Conservation (phyloP, 2,113 vertebrate species). For the Prolemur simus region DNA sequence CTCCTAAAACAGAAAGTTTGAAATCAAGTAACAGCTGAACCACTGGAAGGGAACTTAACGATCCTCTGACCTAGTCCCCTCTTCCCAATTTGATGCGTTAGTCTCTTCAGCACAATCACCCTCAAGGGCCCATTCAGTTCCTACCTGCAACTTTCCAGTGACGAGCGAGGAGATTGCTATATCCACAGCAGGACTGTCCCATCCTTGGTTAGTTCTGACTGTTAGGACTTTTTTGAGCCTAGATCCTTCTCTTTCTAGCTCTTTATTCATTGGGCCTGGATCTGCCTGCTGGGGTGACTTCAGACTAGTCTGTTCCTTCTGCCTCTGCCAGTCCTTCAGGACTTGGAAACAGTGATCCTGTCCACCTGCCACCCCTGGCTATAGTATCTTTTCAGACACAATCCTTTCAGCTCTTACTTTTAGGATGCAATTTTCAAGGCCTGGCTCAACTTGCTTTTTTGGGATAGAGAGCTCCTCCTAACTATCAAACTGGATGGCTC, state of each 20-base stretch:
- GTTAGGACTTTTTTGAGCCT: neutral
- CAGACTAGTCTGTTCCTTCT: neutral
- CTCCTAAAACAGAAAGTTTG: neutral
- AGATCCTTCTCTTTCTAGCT: neutral
- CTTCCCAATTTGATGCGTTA: neutral
- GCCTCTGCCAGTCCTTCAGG: neutral
- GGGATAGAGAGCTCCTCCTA: neutral
- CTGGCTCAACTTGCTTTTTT: neutral
- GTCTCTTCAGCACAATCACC: neutral
- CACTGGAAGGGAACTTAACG: neutral
- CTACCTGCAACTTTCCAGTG: neutral
- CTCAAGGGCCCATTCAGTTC: neutral
- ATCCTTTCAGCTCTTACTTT: neutral
- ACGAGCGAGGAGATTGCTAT: neutral
- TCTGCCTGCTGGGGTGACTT: neutral
- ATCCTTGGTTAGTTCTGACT: neutral
- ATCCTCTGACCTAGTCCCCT: neutral
- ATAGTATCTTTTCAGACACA: neutral
- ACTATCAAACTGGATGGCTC: neutral
- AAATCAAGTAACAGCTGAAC: neutral
- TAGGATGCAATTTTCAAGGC: neutral
- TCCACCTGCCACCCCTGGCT: neutral
- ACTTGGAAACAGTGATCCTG: neutral
- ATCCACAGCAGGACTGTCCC: neutral
- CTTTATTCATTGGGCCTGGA: neutral